A percentile compares a stretch with the other conserved stretches of the same genome.
These are phyloP conservation scores for Sinopyrophorus schimmeli DNA, from an alignment of 2,888 invertebrate species.

Conservation along the genomic window DNA sequence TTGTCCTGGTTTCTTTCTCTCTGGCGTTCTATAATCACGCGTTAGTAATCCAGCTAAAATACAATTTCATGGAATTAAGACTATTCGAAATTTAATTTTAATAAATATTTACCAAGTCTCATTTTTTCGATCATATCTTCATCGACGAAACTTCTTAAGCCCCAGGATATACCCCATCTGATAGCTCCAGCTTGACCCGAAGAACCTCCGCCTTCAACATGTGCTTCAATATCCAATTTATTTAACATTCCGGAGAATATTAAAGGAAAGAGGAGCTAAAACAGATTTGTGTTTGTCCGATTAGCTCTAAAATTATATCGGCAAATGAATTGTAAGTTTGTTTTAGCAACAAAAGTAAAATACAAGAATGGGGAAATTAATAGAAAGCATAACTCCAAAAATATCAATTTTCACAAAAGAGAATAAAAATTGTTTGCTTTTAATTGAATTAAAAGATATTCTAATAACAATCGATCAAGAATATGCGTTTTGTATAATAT, in stretches of 20 bases:
- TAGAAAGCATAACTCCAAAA: background rate
- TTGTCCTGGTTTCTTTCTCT: conserved; percentile 93
- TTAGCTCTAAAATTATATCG: too few relatives aligned
- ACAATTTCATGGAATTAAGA: too few relatives aligned
- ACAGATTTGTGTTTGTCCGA: too few relatives aligned
- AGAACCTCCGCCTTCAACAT: conserved; percentile 71
- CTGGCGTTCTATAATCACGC: conserved; percentile 73
- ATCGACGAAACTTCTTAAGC: conserved; percentile 81
- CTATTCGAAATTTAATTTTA: too few relatives aligned
- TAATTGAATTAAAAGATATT: background rate
- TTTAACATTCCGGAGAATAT: conserved; percentile 75
- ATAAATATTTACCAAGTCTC: conserved; percentile 86
- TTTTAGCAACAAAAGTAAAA: too few relatives aligned
- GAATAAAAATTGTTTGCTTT: background rate
- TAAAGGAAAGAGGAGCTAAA: conserved; percentile 80
- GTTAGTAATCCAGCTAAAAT: conserved; percentile 81
- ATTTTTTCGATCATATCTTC: conserved; percentile 76
- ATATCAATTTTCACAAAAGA: background rate
- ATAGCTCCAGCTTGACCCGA: conserved; percentile 88
- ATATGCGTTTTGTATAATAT: too few relatives aligned
- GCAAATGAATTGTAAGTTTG: too few relatives aligned
- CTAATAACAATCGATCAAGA: too few relatives aligned
- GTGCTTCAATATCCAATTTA: conserved; percentile 82
- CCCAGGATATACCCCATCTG: conserved; percentile 84
- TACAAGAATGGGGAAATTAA: conserved; percentile 1